Evolutionary conservation across 2,888 invertebrate species (phyloP), one percentile per base, ranked within the genome.

Genomic region (Hydroisotoma schaefferi): DNA sequence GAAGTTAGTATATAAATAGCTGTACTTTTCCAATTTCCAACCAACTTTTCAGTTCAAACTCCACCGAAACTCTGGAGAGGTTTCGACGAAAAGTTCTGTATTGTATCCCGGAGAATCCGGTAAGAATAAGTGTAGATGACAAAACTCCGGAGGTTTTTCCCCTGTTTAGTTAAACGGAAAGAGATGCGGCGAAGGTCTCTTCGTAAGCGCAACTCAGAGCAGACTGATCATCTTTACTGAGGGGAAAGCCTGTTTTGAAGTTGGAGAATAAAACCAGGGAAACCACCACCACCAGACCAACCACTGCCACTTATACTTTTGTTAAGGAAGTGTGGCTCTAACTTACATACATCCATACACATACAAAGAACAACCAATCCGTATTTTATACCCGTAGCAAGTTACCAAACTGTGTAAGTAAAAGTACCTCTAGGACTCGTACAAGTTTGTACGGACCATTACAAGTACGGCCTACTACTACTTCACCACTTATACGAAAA

Each of bases 141-240:
- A 5, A 15, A 5, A 40, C 33, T 33, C 33, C 15, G 8, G 15
- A 33, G 15, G 33, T 33, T 15, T 15, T 33, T 40, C 20, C 20
- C 40, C 8, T 40, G 20, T 40, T 40, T 15, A 18, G 40, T 15
- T 15, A 40, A 40, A 15, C 40, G 15, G n/a, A 40, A 20, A 49
- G 38, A 2, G 26, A 29, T 12, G 18, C 20, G 28, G 38, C 33
- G 37, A 56, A 15, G 37, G 48, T 63, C 63, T 44, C 56, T 40
- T 53, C 64, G 46, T 51, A 40, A 65, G 61, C 61, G 61, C 61
- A 65, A 65, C 65, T 65, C 65, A 49, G 54, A 56, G 55, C 43
- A 58, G 53, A 65, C 65, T 65, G 65, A 57, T 18, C 18, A 22
- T 18, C 23, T 4, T 22, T 20, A 51, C 53, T 28, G 38, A 44